A percentile compares a stretch with the other conserved stretches of the same genome.
phyloP scores from a whole-genome alignment of 2,888 invertebrate species.

The Labia minor region DNA sequence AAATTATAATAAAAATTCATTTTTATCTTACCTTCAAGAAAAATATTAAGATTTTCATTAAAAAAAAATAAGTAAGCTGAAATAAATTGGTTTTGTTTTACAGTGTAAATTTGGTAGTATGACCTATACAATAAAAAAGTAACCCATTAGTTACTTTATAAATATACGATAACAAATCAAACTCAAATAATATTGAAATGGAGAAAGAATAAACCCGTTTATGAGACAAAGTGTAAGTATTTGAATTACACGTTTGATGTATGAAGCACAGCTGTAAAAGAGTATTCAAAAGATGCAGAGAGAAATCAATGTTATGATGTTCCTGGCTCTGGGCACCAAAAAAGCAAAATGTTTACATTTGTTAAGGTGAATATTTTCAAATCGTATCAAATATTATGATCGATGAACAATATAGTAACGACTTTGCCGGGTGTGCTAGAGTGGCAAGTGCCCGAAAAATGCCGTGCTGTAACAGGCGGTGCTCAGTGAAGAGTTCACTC shows the following conservation, averaged over 20 bases:
- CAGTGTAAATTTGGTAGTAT: neutral
- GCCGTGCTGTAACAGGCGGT: conserved; percentile 1
- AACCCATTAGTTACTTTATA: neutral
- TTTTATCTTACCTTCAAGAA: neutral
- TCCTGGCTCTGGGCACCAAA: neutral
- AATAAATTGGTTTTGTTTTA: neutral
- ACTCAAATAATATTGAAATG: neutral
- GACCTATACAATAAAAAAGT: neutral
- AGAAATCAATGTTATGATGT: neutral
- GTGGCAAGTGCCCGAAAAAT: neutral
- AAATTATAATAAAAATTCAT: neutral
- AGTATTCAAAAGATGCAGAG: neutral
- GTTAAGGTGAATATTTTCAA: neutral
- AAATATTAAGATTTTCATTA: neutral
- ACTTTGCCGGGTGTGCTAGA: neutral
- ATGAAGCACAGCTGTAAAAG: neutral
- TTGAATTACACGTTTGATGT: neutral
- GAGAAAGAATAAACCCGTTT: neutral
- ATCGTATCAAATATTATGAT: neutral
- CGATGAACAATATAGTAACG: neutral
- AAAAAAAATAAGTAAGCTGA: neutral
- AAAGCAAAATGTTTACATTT: neutral
- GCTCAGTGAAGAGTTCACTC: neutral
- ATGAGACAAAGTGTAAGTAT: neutral
- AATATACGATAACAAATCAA: neutral